phyloP scores from a whole-genome alignment of 2,797 vertebrate genomes.

The Hemitrygon akajei region DNA sequence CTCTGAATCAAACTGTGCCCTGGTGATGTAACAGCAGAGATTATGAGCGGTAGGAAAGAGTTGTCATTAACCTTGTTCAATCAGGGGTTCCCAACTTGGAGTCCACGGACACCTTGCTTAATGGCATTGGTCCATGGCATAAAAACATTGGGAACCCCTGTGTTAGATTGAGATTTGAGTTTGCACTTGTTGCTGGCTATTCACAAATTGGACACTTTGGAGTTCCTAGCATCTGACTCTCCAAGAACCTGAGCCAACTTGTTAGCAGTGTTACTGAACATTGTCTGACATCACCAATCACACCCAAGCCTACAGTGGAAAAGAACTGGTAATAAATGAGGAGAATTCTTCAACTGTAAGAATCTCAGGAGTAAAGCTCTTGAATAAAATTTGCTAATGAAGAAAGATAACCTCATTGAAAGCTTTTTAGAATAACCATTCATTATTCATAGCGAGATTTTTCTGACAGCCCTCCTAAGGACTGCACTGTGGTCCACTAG shows the following conservation, averaged over 20 bases:
- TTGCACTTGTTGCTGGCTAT: neutral
- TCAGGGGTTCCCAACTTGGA: too few relatives aligned
- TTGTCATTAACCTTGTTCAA: neutral
- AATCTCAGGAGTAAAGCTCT: neutral
- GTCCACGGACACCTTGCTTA: too few relatives aligned
- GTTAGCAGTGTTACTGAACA: neutral
- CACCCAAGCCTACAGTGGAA: neutral
- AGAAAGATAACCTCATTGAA: neutral
- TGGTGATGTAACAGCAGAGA: neutral
- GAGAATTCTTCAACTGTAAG: neutral
- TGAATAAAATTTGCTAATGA: neutral
- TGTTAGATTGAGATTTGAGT: too few relatives aligned
- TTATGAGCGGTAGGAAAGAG: neutral
- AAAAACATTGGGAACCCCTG: too few relatives aligned
- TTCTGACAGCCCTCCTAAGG: neutral
- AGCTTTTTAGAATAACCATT: neutral
- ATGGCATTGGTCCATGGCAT: too few relatives aligned
- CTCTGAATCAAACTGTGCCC: neutral
- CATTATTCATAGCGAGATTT: neutral
- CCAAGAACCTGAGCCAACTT: neutral
- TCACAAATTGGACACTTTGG: neutral
- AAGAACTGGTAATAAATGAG: neutral
- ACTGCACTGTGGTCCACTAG: neutral
- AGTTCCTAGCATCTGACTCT: neutral
- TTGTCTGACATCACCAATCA: too few relatives aligned